Evolutionary conservation across 2,113 vertebrate genomes (phyloP).

Genomic region (Xyrauchen texanus): DNA sequence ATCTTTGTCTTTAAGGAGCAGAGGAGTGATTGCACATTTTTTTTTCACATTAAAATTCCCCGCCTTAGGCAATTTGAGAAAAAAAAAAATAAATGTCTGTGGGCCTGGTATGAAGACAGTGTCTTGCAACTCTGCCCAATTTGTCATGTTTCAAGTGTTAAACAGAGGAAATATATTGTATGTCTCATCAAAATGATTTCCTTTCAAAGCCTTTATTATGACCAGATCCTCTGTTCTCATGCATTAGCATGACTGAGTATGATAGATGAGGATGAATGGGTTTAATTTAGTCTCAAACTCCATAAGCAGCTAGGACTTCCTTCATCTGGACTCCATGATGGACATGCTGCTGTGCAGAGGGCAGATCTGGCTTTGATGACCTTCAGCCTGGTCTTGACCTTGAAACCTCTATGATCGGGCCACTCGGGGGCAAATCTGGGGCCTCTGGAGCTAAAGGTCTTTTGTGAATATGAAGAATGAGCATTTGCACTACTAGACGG

Average conservation of each 20-base stretch:
- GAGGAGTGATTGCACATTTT: no score
- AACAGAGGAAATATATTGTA: conserved; percentile 34
- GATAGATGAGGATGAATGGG: conserved; percentile 63
- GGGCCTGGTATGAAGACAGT: not conserved
- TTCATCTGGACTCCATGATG: conserved; percentile 65
- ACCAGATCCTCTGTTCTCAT: conserved; percentile 22
- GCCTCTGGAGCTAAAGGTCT: conserved; percentile 39
- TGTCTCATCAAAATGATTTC: conserved; percentile 14
- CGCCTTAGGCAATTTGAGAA: no score
- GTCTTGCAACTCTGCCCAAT: not conserved
- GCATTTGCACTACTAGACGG: conserved; percentile 37
- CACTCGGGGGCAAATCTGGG: conserved; percentile 27
- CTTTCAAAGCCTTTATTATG: conserved; percentile 23
- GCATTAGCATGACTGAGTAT: conserved; percentile 60
- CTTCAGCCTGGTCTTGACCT: conserved; percentile 63
- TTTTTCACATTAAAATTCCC: no score
- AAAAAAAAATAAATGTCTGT: not conserved
- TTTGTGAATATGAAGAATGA: conserved; percentile 61
- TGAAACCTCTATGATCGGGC: conserved; percentile 41
- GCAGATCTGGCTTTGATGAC: conserved; percentile 63
- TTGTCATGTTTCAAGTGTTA: conserved; percentile 30
- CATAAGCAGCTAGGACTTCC: conserved; percentile 45
- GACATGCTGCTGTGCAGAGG: conserved; percentile 60
- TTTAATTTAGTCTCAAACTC: conserved; percentile 68
- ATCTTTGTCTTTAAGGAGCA: no score